These are phyloP conservation scores for Heliconius sara DNA, from an alignment of 2,888 invertebrate genomes.

Conservation along the genomic window DNA sequence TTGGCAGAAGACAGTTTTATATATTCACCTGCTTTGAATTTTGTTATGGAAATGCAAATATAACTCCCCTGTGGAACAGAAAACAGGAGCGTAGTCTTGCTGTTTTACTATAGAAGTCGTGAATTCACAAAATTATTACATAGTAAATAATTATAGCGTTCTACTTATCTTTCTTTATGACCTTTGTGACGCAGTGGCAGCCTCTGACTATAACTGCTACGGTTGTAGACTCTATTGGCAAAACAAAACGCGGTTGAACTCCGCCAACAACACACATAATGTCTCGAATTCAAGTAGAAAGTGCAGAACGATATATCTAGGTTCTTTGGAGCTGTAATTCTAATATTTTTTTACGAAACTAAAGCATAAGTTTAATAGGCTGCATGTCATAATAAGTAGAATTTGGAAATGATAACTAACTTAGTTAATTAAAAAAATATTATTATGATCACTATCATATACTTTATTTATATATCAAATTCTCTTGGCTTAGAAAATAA, in stretches of 20 bases:
- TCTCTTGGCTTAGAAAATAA: background rate
- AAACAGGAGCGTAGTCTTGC: background rate
- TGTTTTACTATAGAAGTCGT: background rate
- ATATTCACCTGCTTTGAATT: constrained; percentile 19
- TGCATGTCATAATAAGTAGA: too few species aligned
- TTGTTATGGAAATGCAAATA: background rate
- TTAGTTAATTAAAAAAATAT: too few species aligned
- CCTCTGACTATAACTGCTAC: background rate
- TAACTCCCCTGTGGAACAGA: background rate
- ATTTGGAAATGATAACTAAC: too few species aligned
- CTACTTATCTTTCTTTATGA: background rate
- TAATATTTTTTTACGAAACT: too few species aligned
- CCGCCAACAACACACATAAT: too few species aligned
- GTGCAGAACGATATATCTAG: background rate
- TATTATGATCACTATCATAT: background rate
- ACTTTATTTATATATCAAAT: background rate
- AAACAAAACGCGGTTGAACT: background rate
- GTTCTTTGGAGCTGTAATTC: too few species aligned
- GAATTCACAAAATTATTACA: background rate
- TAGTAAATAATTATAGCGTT: background rate
- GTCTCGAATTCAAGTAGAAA: background rate
- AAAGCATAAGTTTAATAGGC: too few species aligned
- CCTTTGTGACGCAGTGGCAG: background rate
- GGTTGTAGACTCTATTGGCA: background rate
- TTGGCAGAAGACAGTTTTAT: constrained; percentile 32